A percentile compares a stretch with the other conserved stretches of the same genome.
Evolutionary conservation across 2,797 vertebrate genomes (phyloP).

Genomic region (Muraenolepis orangiensis): DNA sequence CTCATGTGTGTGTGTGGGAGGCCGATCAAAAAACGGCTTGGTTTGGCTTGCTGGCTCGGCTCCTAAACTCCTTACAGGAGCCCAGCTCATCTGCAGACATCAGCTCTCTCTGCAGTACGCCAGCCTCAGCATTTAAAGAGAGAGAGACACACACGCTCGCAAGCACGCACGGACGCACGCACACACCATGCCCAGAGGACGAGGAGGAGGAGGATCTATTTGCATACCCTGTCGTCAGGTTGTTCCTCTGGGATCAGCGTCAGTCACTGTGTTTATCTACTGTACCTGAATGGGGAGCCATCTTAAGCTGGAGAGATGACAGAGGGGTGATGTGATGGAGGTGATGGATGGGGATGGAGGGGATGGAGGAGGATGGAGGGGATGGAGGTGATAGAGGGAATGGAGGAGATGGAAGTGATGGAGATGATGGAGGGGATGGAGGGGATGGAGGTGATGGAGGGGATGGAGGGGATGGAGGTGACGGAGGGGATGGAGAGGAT

Average conservation of each 20-base stretch:
- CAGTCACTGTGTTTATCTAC: constrained; percentile 2
- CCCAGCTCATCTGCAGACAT: constrained; percentile 29
- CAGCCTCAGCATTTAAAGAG: background rate
- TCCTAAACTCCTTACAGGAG: constrained; percentile 11
- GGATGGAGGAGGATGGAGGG: too few species aligned
- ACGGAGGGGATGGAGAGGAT: background rate
- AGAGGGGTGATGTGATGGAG: too few species aligned
- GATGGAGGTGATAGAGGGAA: background rate
- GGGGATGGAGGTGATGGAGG: background rate
- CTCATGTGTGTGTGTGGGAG: too few species aligned
- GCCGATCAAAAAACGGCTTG: too few species aligned
- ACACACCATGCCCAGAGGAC: background rate
- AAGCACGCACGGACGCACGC: too few species aligned
- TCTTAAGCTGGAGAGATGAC: background rate
- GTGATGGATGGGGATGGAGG: too few species aligned
- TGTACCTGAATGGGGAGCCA: background rate
- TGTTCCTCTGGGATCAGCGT: background rate
- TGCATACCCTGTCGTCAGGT: background rate
- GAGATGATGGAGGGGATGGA: background rate
- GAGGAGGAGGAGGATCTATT: too few species aligned
- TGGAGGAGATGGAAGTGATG: too few species aligned
- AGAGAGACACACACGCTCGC: background rate
- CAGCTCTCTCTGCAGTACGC: constrained; percentile 4
- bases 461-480: too few species aligned
- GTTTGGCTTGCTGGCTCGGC: background rate